Base-by-base conservation (phyloP, 2,888 invertebrate genomes). In the Drosophila demipolita region DNA sequence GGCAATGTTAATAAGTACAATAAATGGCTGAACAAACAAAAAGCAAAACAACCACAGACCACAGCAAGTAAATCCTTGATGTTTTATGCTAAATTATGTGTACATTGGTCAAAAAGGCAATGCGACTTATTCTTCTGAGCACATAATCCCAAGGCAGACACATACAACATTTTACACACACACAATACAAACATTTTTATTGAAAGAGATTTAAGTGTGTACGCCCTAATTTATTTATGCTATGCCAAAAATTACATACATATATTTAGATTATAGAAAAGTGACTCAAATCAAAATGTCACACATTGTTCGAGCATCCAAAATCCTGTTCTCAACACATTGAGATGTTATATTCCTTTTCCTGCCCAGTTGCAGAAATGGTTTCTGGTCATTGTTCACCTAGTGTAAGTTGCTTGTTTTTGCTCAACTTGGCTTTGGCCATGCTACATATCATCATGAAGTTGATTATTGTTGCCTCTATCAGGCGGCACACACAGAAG, bases 401-500 rank as follows among this genome's bases (percentile, higher is more conserved):
- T 64, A 82, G 20, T 12, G 52, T 61, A 9, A 78, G 54, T 9
- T 68, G 75, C 9, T 65, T 78, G 53, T 60, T 82, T 49, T n/a
- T 67, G 74, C 62, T 66, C 54, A 70, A 70, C 68, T 76, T 78
- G 66, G 79, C 59, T 59, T 73, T 87, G 66, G 78, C 75, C 49
- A 83, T 77, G 66, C 72, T 84, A 69, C 87, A 90, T 75, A 90
- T 83, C 91, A 92, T 90, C 86, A 88, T 88, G 54, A 90, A 78
- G 59, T 82, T 83, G 66, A 89, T 62, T 66, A 92, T 69, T n/a
- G 91, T 84, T 40, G 88, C 70, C 82, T 92, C 92, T 78, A 91
- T 55, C 66, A 90, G 84, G 32, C 90, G 91, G 79, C 90, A 91
- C 54, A 91, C 87, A 70, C 91, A 91, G 72, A 83, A 91, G 61